phyloP scores from a whole-genome alignment of 2,888 invertebrate genomes.

The Macropis europaea region DNA sequence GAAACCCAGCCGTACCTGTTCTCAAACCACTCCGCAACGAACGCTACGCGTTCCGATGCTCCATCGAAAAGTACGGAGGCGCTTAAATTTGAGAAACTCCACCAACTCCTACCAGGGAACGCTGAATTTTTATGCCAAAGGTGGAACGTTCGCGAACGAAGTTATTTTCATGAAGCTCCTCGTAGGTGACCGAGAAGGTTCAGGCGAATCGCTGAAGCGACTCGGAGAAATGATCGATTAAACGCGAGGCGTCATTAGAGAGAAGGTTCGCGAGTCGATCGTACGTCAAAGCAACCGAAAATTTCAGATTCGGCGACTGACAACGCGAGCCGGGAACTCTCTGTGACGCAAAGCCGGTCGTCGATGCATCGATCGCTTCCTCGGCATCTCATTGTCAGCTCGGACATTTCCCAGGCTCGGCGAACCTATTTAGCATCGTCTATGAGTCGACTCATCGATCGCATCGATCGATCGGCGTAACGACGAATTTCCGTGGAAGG shows the following conservation, averaged over 20 bases:
- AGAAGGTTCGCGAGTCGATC: slow-evolving; percentile 23
- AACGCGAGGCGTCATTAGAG: slow-evolving; percentile 31
- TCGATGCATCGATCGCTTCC: too few species aligned
- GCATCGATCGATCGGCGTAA: slow-evolving; percentile 49
- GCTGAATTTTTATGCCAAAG: background rate
- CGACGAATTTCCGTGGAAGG: slow-evolving; percentile 60
- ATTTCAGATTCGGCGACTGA: slow-evolving; percentile 4
- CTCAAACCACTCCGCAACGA: too few species aligned
- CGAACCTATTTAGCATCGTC: background rate
- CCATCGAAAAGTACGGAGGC: too few species aligned
- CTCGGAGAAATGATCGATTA: slow-evolving; percentile 10
- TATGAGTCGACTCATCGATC: slow-evolving; percentile 30
- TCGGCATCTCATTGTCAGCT: too few species aligned
- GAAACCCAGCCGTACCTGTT: slow-evolving; percentile 1
- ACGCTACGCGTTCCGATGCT: too few species aligned
- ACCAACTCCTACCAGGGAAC: background rate
- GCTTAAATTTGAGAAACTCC: slow-evolving; percentile 6
- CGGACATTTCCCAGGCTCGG: too few species aligned
- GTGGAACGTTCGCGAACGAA: background rate
- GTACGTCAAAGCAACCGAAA: slow-evolving; percentile 52
- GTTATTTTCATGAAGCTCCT: background rate
- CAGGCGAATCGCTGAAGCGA: slow-evolving; percentile 3
- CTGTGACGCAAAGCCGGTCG: too few species aligned
- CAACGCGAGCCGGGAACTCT: too few species aligned
- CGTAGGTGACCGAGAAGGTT: background rate